Base-by-base conservation (phyloP, 1,140 invertebrate species). In the Drosophila murphyi region DNA sequence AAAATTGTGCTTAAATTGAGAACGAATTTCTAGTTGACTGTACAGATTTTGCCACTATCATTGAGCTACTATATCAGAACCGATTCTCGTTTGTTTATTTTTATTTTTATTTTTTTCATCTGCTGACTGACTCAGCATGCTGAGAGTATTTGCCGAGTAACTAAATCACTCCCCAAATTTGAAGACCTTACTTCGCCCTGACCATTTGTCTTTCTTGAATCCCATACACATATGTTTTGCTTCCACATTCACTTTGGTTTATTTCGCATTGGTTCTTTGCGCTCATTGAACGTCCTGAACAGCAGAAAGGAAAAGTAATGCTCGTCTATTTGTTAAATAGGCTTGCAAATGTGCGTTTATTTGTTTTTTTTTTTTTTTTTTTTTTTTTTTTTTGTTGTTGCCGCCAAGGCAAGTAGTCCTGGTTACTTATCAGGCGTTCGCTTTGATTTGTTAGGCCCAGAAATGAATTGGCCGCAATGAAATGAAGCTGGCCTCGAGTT, bases 281-380 rank as follows among this genome's bases (percentile, higher is more conserved):
- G 35, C 8, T 47, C 32, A 47, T 47, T 32, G 51, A 43, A 34
- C 31, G 41, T 12, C 28, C 12, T 47, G 12, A 35, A 48, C 34
- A 8, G 31, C 37, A 72, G n/a, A 51, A 48, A 43, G 35, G 31
- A 34, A 63, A 63, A 54, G 41, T 72, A 76, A 83, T 83, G 83
- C 41, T 62, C 48, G 67, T 63, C 80, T 73, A 89, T 89, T 88
- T 89, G 72, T 89, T 89, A 83, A 85, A 89, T 78, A 78, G 85
- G 67, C 85, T 89, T 88, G 85, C 85, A 88, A 88, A 88, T 89
- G 77, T 72, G 64, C 56, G 54, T 59, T 71, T 71, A 64, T 63
- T 72, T 72, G 56, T 69, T 59, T 75, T 61, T 45, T 50, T 64
- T n/a, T 4, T 1, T 1, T 43, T n/a, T 10, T 43, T 50, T 64